These are phyloP conservation scores for Oryzias celebensis DNA, from an alignment of 2,113 vertebrate genomes.

Conservation along the genomic window DNA sequence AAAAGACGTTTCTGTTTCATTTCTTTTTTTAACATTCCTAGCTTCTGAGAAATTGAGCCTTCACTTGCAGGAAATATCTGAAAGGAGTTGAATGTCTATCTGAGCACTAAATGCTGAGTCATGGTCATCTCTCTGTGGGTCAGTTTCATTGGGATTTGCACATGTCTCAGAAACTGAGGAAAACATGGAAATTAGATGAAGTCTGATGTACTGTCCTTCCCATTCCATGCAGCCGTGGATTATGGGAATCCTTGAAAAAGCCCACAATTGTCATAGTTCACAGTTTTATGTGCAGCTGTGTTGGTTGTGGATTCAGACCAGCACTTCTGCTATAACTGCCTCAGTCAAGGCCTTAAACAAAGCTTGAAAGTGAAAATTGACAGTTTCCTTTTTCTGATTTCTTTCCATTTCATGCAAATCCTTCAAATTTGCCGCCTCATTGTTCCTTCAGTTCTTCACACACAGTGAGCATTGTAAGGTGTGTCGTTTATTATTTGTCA, in stretches of 20 bases:
- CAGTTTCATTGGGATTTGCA: neutral
- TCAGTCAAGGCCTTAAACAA: neutral
- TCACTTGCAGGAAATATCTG: neutral
- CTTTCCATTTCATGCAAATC: constrained; percentile 33
- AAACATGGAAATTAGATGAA: constrained; percentile 8
- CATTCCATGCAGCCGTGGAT: constrained; percentile 27
- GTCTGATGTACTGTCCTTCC: constrained; percentile 13
- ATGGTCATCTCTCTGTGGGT: constrained; percentile 29
- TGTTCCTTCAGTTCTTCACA: constrained; percentile 25
- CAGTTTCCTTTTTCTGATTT: constrained; percentile 8
- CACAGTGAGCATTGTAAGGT: constrained; percentile 27
- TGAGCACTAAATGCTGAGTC: constrained; percentile 20
- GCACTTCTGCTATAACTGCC: neutral
- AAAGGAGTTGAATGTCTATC: neutral
- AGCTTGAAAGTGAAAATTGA: neutral
- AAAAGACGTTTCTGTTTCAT: too few species aligned
- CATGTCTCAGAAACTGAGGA: neutral
- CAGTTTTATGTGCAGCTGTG: constrained; percentile 59
- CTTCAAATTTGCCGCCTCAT: constrained; percentile 19
- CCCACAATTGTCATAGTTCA: constrained; percentile 32
- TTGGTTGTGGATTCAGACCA: constrained; percentile 25
- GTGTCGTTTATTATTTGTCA: constrained; percentile 32
- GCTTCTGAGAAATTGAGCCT: too few species aligned
- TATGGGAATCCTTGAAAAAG: constrained; percentile 65
- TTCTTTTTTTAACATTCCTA: too few species aligned